Base-by-base conservation (phyloP, 2,113 vertebrate genomes). In the Saiga tatarica region DNA sequence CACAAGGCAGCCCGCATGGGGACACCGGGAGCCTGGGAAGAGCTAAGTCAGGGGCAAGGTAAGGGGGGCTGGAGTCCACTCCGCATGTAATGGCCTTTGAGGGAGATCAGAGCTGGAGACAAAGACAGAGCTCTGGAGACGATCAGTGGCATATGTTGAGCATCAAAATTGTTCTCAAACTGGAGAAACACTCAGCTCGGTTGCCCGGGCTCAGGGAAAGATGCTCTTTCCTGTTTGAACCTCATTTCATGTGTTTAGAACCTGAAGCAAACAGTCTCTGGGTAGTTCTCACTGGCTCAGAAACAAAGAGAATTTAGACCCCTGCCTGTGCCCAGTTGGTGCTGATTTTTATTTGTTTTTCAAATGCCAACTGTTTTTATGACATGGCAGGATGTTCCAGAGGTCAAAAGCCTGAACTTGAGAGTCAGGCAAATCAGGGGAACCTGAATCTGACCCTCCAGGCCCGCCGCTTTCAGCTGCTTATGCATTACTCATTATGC, bases 171-270 rank as follows among this genome's bases (percentile, higher is more conserved):
- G 1, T 52, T 39, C 64, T 92, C n/a, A 14, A 2, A 6, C n/a
- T 19, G 26, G 53, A 87, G 74, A 67, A 47, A 64, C 42, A 6
- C 33, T 50, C 45, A 84, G 76, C 8, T 19, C 8, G 7, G 42
- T 87, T 0, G 0, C 3, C 12, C 2, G 2, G 57, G 26, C 47
- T 26, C 25, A 13, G 30, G 52, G 6, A 21, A 36, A 45, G 53
- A 1, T 57, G 79, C 16, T 26, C 19, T 17, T 39, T 26, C 62
- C 9, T 5, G 1, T 33, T 21, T 0, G 8, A 55, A 50, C 11
- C 25, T 53, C 85, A 28, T 12, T n/a, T 17, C 36, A 1, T 26
- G 23, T 39, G 47, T 30, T 57, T 2, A 36, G 57, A 55, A 93
- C 71, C 33, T 23, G 16, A 74, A 39, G n/a, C 67, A 17, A 39